Conservation (phyloP, 1,140 invertebrate genomes). For the Drosophila arawakana region DNA sequence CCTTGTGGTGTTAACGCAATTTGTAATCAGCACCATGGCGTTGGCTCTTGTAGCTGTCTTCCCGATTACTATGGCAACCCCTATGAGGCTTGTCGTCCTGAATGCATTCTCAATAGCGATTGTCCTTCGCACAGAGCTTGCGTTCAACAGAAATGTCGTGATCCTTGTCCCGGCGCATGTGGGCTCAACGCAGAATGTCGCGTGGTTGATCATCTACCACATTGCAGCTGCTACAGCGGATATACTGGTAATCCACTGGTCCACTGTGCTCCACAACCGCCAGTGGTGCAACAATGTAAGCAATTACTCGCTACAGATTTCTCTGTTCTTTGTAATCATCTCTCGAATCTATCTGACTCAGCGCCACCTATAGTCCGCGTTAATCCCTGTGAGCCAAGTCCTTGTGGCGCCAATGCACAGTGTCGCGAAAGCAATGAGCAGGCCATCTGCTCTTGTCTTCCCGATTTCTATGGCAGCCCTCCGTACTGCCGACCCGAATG, state of each 20-base stretch:
- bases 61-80: conserved; percentile 90
- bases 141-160: conserved; percentile 89
- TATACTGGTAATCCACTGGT: conserved; percentile 89
- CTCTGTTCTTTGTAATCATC: conserved; percentile 83
- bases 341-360: conserved; percentile 9
- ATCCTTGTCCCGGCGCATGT: conserved; percentile 92
- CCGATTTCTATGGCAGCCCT: conserved; percentile 89
- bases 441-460: conserved; percentile 89
- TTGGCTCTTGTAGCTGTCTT: conserved; percentile 89
- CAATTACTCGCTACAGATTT: conserved; percentile 30
- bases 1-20: conserved; percentile 87
- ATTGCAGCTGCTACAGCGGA: conserved; percentile 88
- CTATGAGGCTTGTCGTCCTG: conserved; percentile 90
- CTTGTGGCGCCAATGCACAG: conserved; percentile 90
- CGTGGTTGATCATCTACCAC: conserved; percentile 90
- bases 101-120: conserved; percentile 90
- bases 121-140: conserved; percentile 89
- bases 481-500: conserved; percentile 92
- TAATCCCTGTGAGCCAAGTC: conserved; percentile 87
- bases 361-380: conserved; percentile 45
- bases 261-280: conserved; percentile 84
- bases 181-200: conserved; percentile 90
- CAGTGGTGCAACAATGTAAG: conserved; percentile 85
- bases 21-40: conserved; percentile 87
- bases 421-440: conserved; percentile 88